Conservation (phyloP, 2,888 invertebrate genomes). For the Lamellibrachia satsuma region DNA sequence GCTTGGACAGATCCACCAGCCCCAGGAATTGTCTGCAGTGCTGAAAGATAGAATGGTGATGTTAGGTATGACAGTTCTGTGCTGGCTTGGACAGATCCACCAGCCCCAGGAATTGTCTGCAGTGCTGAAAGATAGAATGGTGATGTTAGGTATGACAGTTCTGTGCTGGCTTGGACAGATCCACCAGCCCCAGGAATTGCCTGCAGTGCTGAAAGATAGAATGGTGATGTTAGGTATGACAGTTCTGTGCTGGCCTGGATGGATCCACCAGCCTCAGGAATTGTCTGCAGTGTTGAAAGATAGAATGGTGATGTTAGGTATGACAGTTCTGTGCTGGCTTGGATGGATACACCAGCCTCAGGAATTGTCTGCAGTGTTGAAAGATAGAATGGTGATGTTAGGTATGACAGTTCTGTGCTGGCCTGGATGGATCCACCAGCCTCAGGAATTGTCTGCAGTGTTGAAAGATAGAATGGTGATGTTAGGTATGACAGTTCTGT, state of each 20-base stretch:
- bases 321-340: not conserved
- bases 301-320: not conserved
- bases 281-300: not conserved
- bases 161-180: not conserved
- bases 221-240: not conserved
- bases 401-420: not conserved
- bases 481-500: not conserved
- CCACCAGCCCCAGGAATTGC: not conserved
- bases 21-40: not conserved
- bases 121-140: not conserved
- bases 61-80: not conserved
- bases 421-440: not conserved
- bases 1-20: not conserved
- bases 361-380: not conserved
- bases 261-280: not conserved
- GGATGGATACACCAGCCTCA: not conserved
- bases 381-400: not conserved
- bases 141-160: constrained; percentile 5
- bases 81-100: not conserved
- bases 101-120: not conserved
- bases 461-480: not conserved
- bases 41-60: not conserved
- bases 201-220: not conserved
- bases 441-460: not conserved
- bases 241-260: not conserved